Evolutionary conservation across 2,797 vertebrate species (phyloP).

Genomic region (Mormyrus proboscirostris): DNA sequence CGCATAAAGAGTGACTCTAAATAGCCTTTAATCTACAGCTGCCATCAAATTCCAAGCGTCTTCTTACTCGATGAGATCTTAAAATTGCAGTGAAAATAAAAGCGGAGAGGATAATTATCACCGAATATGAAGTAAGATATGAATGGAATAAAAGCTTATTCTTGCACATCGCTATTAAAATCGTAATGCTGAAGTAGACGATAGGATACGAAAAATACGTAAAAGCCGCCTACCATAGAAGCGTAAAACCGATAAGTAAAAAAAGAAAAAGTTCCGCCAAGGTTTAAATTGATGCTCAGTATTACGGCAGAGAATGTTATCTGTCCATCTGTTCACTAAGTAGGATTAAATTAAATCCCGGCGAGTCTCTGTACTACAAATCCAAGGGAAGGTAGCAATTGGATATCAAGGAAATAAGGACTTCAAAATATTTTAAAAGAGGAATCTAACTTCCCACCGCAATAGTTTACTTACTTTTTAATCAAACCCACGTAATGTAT

Average conservation of each 20-base stretch:
- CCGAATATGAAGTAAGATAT: background rate
- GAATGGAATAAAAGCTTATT: background rate
- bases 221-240: background rate
- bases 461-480: background rate
- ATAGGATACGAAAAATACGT: background rate
- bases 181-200: background rate
- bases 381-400: slow-evolving; percentile 29
- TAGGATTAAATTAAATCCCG: slow-evolving; percentile 68
- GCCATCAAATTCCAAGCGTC: background rate
- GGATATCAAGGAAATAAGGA: slow-evolving; percentile 32
- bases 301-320: slow-evolving; percentile 36
- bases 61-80: background rate
- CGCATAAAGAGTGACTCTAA: background rate
- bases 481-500: background rate
- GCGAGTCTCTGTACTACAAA: slow-evolving; percentile 50
- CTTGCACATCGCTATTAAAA: background rate
- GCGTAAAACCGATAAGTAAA: background rate
- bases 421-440: background rate
- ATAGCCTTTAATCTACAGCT: background rate
- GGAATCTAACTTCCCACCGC: background rate
- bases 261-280: slow-evolving; percentile 17
- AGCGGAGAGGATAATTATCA: background rate
- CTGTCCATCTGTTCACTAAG: slow-evolving; percentile 46
- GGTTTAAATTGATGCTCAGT: slow-evolving; percentile 29
- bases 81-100: background rate